Evolutionary conservation across 2,797 vertebrate species (phyloP).

Genomic region (Helicolenus hilgendorfi): DNA sequence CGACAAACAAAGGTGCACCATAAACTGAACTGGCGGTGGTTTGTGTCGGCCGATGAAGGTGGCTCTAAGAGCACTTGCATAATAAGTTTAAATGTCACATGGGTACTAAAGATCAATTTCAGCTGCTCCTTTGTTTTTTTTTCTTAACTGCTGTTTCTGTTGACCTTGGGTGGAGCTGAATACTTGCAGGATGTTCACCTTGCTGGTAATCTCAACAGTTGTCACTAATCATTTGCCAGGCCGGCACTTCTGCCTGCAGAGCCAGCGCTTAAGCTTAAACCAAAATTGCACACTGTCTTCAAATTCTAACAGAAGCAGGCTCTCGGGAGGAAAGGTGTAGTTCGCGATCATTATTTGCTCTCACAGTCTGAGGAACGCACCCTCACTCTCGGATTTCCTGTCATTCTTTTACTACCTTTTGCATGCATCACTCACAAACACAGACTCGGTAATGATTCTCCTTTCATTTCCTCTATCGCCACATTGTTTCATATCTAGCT

Average conservation of each 20-base stretch:
- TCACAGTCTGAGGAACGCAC: not conserved
- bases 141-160: not conserved
- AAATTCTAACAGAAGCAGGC: constrained; percentile 4
- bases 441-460: not conserved
- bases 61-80: constrained; percentile 24
- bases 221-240: constrained; percentile 46
- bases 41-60: not conserved
- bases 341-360: not conserved
- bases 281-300: constrained; percentile 5
- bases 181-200: constrained; percentile 32
- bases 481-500: not conserved
- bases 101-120: constrained; percentile 30
- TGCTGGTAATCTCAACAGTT: constrained; percentile 33
- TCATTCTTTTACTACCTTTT: constrained; percentile 6
- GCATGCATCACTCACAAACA: not conserved
- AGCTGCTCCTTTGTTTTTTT: not conserved
- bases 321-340: constrained; percentile 21
- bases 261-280: constrained; percentile 25
- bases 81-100: constrained; percentile 51
- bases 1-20: constrained; percentile 34
- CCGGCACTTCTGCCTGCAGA: constrained; percentile 11
- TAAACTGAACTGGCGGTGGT: constrained; percentile 6
- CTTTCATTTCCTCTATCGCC: not conserved
- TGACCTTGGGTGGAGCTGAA: constrained; percentile 40
- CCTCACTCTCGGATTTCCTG: not conserved